These are phyloP conservation scores for Zoanthus gigantus DNA, from an alignment of 92 coral and sea anemone species.

Conservation along the genomic window DNA sequence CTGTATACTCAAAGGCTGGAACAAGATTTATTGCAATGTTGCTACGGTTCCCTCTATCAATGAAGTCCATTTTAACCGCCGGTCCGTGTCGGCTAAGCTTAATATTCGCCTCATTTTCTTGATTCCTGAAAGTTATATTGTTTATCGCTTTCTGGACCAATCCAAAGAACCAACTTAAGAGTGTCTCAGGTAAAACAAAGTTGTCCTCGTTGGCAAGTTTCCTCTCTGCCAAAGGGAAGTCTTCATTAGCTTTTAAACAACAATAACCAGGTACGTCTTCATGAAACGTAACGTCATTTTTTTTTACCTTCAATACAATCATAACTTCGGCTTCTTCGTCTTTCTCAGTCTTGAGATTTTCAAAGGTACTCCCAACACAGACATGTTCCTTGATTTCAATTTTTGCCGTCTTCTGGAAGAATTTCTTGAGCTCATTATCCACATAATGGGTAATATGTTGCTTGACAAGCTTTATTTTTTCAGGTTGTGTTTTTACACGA, in stretches of 20 bases:
- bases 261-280: conserved; percentile 34
- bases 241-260: conserved; percentile 39
- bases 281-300: conserved; percentile 18
- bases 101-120: conserved; percentile 34
- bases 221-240: conserved; percentile 46
- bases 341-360: conserved; percentile 79
- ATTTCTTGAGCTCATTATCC: conserved; percentile 44
- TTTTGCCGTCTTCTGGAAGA: conserved; percentile 52
- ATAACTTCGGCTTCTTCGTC: conserved; percentile 88
- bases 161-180: conserved; percentile 69
- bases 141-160: conserved; percentile 58
- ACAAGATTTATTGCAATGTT: conserved; percentile 73
- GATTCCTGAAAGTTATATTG: conserved; percentile 23
- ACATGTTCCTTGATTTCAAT: conserved; percentile 60
- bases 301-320: conserved; percentile 65
- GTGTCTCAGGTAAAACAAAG: conserved; percentile 58
- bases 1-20: conserved; percentile 64
- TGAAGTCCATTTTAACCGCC: conserved; percentile 81
- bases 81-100: conserved; percentile 75
- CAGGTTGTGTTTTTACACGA: conserved; percentile 64
- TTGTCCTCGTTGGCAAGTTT: conserved; percentile 53
- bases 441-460: conserved; percentile 59
- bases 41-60: conserved; percentile 45
- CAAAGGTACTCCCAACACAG: conserved; percentile 80
- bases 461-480: conserved; percentile 61